Evolutionary conservation across 2,888 invertebrate species (phyloP).

Genomic region (Pseudococcus longispinus): DNA sequence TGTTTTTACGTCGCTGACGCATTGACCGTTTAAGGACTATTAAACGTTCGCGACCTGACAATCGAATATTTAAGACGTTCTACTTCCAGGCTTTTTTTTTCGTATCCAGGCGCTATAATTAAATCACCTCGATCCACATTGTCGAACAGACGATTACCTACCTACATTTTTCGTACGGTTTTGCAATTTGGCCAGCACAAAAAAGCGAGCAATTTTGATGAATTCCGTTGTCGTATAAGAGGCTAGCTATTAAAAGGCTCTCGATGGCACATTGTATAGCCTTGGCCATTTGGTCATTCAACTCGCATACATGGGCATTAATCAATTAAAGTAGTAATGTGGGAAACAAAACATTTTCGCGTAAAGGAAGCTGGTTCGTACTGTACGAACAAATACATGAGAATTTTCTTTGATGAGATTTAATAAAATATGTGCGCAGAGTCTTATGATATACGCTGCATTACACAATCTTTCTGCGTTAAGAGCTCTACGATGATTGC

Average conservation of each 20-base stretch:
- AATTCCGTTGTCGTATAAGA: neutral
- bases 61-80: neutral
- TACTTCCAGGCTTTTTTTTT: neutral
- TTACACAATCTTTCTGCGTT: neutral
- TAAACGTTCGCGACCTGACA: constrained; percentile 3
- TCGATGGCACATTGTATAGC: neutral
- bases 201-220: neutral
- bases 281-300: constrained; percentile 14
- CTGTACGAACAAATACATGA: constrained; percentile 9
- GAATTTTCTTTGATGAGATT: constrained; percentile 28
- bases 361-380: constrained; percentile 13
- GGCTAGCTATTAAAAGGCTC: neutral
- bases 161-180: too few relatives aligned
- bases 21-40: constrained; percentile 36
- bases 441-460: neutral
- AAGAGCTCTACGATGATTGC: neutral
- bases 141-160: too few relatives aligned
- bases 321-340: constrained; percentile 39
- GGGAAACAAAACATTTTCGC: constrained; percentile 27
- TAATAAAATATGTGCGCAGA: neutral
- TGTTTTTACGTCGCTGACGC: constrained; percentile 21
- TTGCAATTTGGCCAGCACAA: neutral
- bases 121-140: neutral
- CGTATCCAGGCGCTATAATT: neutral
- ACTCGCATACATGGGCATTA: constrained; percentile 14